phyloP scores from a whole-genome alignment of 2,797 vertebrate species.

The Scolopax bukidnonensis region DNA sequence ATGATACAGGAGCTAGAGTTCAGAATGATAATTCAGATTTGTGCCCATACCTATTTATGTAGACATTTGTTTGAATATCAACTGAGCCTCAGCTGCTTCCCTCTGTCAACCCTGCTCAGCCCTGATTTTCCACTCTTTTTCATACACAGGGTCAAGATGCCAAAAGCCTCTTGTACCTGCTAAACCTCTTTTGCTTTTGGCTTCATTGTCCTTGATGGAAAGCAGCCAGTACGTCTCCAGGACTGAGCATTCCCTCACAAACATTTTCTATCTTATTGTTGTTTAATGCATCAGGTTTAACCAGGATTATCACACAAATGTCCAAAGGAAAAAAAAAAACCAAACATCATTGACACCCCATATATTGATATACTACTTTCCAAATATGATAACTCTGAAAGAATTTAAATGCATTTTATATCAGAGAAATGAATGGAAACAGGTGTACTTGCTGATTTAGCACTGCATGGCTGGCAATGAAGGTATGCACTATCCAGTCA shows the following conservation, averaged over 20 bases:
- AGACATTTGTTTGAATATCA: background rate
- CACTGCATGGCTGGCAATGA: accelerated
- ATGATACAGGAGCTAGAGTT: conserved; percentile 2
- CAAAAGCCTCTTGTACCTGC: background rate
- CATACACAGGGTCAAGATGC: background rate
- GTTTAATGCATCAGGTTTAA: background rate
- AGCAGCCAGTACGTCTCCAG: background rate
- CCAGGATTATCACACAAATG: background rate
- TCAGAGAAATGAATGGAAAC: background rate
- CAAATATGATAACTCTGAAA: background rate
- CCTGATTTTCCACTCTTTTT: background rate
- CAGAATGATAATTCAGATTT: conserved; percentile 15
- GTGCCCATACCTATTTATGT: background rate
- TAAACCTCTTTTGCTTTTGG: background rate
- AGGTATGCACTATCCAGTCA: background rate
- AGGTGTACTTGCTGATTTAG: background rate
- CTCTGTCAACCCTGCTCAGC: background rate
- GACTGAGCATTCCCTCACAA: background rate
- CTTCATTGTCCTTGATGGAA: background rate
- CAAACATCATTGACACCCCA: accelerated
- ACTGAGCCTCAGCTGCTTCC: background rate
- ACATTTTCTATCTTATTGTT: background rate
- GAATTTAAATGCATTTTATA: background rate
- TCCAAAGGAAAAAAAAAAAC: background rate
- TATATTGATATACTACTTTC: background rate